phyloP scores from a whole-genome alignment of 2,113 vertebrate species.

The Corvus moneduloides region DNA sequence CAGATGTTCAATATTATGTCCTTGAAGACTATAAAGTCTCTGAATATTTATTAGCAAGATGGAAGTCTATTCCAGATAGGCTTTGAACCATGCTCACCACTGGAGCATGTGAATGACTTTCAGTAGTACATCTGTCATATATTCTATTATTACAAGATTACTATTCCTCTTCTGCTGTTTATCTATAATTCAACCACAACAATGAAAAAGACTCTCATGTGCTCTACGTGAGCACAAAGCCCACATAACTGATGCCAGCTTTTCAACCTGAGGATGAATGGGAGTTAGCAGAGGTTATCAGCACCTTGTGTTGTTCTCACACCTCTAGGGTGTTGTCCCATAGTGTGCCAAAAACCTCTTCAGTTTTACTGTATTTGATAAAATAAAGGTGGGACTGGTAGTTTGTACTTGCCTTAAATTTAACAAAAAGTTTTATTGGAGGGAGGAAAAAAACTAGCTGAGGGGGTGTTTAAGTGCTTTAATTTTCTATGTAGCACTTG shows the following conservation, averaged over 20 bases:
- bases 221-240: background rate
- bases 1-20: constrained; percentile 10
- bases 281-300: constrained; percentile 16
- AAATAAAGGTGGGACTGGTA: background rate
- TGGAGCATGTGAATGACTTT: background rate
- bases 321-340: background rate
- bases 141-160: constrained; percentile 19
- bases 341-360: background rate
- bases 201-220: background rate
- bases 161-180: constrained; percentile 22
- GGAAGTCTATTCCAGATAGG: background rate
- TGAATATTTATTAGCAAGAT: constrained; percentile 41
- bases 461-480: background rate
- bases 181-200: constrained; percentile 18
- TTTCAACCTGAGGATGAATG: background rate
- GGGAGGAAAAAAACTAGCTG: rapidly evolving
- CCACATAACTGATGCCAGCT: background rate
- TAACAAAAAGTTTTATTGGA: background rate
- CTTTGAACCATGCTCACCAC: background rate
- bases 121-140: background rate
- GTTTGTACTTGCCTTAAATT: background rate
- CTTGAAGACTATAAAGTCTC: constrained; percentile 23
- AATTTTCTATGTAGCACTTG: background rate
- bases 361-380: background rate
- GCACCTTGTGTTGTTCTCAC: background rate